Percentiles rank a stretch among this genome's conserved stretches.
phyloP scores from a whole-genome alignment of 2,888 invertebrate species.

The Bombyx huttoni region DNA sequence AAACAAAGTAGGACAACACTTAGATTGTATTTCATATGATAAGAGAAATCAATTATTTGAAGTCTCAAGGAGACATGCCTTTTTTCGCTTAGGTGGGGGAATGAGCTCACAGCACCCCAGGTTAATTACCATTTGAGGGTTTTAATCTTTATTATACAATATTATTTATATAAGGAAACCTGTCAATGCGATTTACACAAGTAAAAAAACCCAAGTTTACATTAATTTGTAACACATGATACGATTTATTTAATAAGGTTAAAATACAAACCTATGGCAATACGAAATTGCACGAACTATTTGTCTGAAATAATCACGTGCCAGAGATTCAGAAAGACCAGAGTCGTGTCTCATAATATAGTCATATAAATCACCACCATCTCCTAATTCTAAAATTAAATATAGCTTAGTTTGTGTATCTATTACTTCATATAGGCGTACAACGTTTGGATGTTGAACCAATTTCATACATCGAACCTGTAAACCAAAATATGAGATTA shows the following conservation, averaged over 20 bases:
- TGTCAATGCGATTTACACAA: no score
- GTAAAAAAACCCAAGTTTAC: no score
- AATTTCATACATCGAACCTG: conserved; percentile 97
- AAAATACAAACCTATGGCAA: conserved; percentile 86
- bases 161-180: no score
- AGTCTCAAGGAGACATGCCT: no score
- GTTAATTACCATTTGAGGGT: no score
- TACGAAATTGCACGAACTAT: conserved; percentile 98
- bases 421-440: conserved; percentile 98
- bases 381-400: conserved; percentile 96
- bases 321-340: conserved; percentile 86
- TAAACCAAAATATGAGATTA: conserved; percentile 10
- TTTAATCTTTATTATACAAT: no score
- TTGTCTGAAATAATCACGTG: conserved; percentile 94
- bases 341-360: conserved; percentile 97
- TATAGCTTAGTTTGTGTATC: conserved; percentile 98
- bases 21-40: no score
- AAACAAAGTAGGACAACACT: no score
- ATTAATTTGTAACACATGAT: no score
- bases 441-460: conserved; percentile 99
- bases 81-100: no score
- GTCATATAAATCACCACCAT: conserved; percentile 98
- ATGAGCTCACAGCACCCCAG: no score
- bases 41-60: no score
- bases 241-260: neutral